Evolutionary conservation across 2,113 vertebrate genomes (phyloP).

Genomic region (Lates calcarifer): DNA sequence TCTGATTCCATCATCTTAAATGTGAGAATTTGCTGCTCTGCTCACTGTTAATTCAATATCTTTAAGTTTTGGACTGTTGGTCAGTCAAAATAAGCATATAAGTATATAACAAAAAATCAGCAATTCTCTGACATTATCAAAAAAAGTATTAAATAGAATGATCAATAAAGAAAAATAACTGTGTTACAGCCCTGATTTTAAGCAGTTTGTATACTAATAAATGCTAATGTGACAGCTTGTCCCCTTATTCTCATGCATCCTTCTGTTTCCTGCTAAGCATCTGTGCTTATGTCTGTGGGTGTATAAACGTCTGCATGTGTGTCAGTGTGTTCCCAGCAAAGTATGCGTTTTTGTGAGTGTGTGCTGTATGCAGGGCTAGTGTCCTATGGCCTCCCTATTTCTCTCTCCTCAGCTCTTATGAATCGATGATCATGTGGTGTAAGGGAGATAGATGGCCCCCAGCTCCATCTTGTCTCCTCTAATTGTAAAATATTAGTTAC

Average conservation of each 20-base stretch:
- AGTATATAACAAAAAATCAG: too few relatives aligned
- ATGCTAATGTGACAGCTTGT: slow-evolving; percentile 65
- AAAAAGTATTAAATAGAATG: not conserved
- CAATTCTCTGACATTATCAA: not conserved
- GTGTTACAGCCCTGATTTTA: not conserved
- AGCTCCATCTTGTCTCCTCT: slow-evolving; percentile 99
- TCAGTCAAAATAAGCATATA: too few relatives aligned
- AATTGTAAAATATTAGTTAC: slow-evolving; percentile 99
- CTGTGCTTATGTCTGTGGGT: slow-evolving; percentile 53
- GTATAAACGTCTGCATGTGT: slow-evolving; percentile 48
- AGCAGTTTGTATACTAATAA: slow-evolving; percentile 40
- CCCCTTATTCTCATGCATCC: slow-evolving; percentile 61
- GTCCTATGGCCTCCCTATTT: slow-evolving; percentile 71
- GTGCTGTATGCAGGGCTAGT: slow-evolving; percentile 86
- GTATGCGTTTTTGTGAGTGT: slow-evolving; percentile 28
- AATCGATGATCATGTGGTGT: slow-evolving; percentile 99
- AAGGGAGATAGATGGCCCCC: slow-evolving; percentile 99
- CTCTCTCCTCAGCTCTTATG: slow-evolving; percentile 89
- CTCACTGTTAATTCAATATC: not conserved
- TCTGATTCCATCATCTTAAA: not conserved
- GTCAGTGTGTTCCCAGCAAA: slow-evolving; percentile 38
- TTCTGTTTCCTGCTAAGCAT: slow-evolving; percentile 63
- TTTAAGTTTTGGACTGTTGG: too few relatives aligned
- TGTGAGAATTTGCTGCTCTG: not conserved
- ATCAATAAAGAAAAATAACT: not conserved